Conservation (phyloP, 2,113 vertebrate species). For the Chionodraco myersi region DNA sequence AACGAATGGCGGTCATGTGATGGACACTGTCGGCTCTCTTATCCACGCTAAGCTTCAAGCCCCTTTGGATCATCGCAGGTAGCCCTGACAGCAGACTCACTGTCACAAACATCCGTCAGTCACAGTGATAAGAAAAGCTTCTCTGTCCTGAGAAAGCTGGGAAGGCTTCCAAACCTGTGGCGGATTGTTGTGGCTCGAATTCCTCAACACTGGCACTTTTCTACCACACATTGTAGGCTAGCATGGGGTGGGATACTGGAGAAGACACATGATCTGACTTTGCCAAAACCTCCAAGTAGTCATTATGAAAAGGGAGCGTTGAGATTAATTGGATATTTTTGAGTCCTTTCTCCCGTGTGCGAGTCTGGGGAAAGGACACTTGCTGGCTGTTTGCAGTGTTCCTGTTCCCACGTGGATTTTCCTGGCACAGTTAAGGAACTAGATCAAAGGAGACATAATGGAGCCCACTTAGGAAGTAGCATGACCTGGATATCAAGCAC, state of each 20-base stretch:
- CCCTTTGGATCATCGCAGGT: conserved; percentile 59
- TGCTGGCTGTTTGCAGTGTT: conserved; percentile 18
- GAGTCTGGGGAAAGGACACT: conserved; percentile 17
- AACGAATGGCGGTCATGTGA: conserved; percentile 40
- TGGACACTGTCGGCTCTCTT: conserved; percentile 31
- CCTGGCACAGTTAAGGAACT: conserved; percentile 60
- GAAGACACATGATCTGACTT: conserved; percentile 24
- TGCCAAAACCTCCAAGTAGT: conserved; percentile 54
- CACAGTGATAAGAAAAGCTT: conserved; percentile 46
- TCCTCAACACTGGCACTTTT: conserved; percentile 36
- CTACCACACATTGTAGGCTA: conserved; percentile 26
- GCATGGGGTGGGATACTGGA: conserved; percentile 24
- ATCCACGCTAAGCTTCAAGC: conserved; percentile 25
- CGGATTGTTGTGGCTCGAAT: conserved; percentile 64
- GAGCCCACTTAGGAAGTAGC: conserved; percentile 39
- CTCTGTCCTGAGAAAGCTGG: conserved; percentile 44
- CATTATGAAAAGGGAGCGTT: conserved; percentile 33
- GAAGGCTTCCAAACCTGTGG: conserved; percentile 49
- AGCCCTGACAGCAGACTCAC: conserved; percentile 20
- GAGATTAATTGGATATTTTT: conserved; percentile 37
- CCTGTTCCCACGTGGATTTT: conserved; percentile 62
- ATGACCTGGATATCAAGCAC: conserved; percentile 60
- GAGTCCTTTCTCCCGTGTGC: conserved; percentile 28
- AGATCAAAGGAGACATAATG: conserved; percentile 68
- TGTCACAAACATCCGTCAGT: conserved; percentile 11